phyloP scores from a whole-genome alignment of 2,113 vertebrate genomes.

The Python bivittatus region DNA sequence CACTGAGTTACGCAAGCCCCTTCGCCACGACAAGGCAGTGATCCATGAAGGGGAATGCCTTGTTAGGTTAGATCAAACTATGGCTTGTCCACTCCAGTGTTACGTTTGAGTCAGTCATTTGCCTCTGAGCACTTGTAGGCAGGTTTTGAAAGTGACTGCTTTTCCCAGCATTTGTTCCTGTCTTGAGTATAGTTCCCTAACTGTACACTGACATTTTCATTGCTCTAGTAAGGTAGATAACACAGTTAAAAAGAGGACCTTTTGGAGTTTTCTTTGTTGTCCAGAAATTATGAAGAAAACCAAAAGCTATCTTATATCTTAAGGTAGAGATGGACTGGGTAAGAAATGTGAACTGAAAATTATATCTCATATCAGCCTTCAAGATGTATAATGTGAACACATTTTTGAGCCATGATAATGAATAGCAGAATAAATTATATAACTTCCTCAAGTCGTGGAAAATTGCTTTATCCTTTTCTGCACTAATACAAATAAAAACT shows the following conservation, averaged over 20 bases:
- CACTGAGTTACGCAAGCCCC: too few relatives aligned
- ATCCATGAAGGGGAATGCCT: too few relatives aligned
- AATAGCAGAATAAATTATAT: background rate
- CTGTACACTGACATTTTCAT: background rate
- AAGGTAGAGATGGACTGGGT: background rate
- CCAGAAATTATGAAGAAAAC: background rate
- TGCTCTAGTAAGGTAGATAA: background rate
- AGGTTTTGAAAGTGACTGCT: background rate
- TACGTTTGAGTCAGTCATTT: background rate
- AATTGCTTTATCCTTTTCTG: background rate
- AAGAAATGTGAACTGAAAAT: background rate
- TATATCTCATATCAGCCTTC: background rate
- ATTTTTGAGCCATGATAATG: background rate
- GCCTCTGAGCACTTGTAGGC: background rate
- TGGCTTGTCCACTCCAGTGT: background rate
- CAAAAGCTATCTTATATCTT: background rate
- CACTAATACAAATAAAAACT: background rate
- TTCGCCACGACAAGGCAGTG: too few relatives aligned
- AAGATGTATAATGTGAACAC: background rate
- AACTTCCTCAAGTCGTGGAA: background rate
- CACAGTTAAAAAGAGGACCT: background rate
- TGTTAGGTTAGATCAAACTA: background rate
- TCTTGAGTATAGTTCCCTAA: background rate
- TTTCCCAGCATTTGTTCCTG: background rate
- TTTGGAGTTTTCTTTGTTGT: background rate